phyloP scores from a whole-genome alignment of 2,113 vertebrate species.

The Spheniscus mendiculus region DNA sequence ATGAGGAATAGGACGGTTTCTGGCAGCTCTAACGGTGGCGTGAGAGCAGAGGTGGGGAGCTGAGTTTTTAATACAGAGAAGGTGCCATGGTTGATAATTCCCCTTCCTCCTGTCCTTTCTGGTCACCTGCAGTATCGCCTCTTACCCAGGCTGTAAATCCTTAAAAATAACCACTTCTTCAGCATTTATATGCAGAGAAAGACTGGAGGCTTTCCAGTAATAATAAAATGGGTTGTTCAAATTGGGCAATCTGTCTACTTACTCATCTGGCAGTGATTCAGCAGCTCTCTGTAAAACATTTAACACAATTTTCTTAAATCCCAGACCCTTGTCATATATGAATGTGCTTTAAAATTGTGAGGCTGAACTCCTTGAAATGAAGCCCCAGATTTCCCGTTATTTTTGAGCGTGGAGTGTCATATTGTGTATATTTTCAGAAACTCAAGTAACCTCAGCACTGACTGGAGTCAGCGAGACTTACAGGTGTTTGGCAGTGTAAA shows the following conservation, averaged over 20 bases:
- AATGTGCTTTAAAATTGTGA: not conserved
- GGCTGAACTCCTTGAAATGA: not conserved
- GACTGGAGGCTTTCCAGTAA: not conserved
- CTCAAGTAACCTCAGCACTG: not conserved
- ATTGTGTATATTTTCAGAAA: not conserved
- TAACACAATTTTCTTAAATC: not conserved
- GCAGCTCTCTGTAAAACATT: not conserved
- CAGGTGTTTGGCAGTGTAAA: not conserved
- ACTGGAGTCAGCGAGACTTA: not conserved
- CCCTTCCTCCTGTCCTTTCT: not conserved
- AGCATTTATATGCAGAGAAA: not conserved
- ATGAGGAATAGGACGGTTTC: not conserved
- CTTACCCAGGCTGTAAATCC: not conserved
- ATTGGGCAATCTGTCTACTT: not conserved
- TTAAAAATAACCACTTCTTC: not conserved
- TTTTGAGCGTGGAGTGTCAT: not conserved
- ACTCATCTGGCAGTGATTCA: not conserved
- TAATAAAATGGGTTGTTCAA: not conserved
- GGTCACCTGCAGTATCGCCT: not conserved
- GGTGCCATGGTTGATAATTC: not conserved
- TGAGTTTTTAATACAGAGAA: not conserved
- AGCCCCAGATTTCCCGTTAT: not conserved
- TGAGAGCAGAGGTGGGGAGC: not conserved
- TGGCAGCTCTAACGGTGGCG: fast-evolving
- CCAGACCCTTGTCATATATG: not conserved